Evolutionary conservation across 2,888 invertebrate species (phyloP), one percentile per base, ranked within the genome.

Genomic region (Plusia festucae): DNA sequence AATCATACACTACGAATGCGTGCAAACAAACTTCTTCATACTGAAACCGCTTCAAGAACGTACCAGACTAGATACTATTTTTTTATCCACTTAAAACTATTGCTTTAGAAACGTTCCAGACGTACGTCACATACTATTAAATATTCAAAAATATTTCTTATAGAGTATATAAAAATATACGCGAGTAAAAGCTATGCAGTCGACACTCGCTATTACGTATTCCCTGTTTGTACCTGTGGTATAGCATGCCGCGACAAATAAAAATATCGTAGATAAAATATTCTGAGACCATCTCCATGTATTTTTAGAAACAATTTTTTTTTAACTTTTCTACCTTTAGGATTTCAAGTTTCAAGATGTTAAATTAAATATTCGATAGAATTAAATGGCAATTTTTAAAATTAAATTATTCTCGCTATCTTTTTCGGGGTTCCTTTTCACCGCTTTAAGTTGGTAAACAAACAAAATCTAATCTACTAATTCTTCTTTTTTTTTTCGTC

Each of bases 241-340:
- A 60, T 65, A 53, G 63, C 49, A 57, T 54, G 53, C 40, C 52
- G 18, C 34, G 13, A 22, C 34, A 9, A 64, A 56, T 51, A 54
- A 44, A 60, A 63, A 70, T 60, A 49, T 51, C 44, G 9, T 51
- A 11, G 18, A 49, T 20, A 63, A 20, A 51, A 58, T 51, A 62
- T 44, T 51, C 40, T n/a, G 13, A 20, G 7, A 13, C 4, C 24
- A n/a, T 32, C 24, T 32, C 44, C 56, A 63, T 54, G 57, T 70
- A 64, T 69, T 62, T 53, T 52, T 22, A 15, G 5, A 24, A 15
- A 6, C 1, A 20, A 49, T 11, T 9, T 30, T 30, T 9, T 34
- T 34, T 34, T 34, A 13, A 13, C 0, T 34, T 34, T 34, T 34
- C 9, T 34, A 15, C 34, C 3, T 13, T 0, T 34, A 11, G n/a